Evolutionary conservation across 2,888 invertebrate genomes (phyloP).

Genomic region (Julus scanicus): DNA sequence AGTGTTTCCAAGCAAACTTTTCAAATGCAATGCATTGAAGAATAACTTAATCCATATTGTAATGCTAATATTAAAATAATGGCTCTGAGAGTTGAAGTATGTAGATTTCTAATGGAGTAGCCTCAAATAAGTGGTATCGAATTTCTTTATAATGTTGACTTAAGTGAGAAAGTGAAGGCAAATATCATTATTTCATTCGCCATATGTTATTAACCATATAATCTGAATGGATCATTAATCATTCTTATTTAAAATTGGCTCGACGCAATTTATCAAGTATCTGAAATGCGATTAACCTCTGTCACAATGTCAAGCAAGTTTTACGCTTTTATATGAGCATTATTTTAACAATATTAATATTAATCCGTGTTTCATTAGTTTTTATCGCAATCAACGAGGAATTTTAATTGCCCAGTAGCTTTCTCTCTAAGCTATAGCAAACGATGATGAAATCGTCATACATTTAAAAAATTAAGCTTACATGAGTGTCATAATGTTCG

Average conservation of each 20-base stretch:
- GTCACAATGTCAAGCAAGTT: background rate
- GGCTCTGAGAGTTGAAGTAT: too few relatives aligned
- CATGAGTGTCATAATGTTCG: background rate
- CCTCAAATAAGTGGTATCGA: background rate
- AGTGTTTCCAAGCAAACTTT: too few relatives aligned
- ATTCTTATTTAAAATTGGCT: constrained; percentile 19
- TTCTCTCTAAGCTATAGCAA: background rate
- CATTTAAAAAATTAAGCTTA: background rate
- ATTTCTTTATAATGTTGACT: background rate
- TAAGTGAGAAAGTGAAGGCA: background rate
- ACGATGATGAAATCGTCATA: background rate
- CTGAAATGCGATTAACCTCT: constrained; percentile 24
- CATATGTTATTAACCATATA: background rate
- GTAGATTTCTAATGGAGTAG: too few relatives aligned
- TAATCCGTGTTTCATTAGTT: background rate
- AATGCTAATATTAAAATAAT: too few relatives aligned
- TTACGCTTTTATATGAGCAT: background rate
- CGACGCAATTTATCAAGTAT: background rate
- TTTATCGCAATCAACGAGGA: background rate
- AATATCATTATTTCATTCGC: background rate
- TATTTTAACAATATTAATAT: background rate
- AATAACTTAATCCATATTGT: too few relatives aligned
- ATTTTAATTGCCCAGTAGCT: constrained; percentile 27
- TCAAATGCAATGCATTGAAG: too few relatives aligned
- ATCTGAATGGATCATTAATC: constrained; percentile 24